Evolutionary conservation across 1,140 invertebrate species (phyloP).

Genomic region (Anoplolepis gracilipes): DNA sequence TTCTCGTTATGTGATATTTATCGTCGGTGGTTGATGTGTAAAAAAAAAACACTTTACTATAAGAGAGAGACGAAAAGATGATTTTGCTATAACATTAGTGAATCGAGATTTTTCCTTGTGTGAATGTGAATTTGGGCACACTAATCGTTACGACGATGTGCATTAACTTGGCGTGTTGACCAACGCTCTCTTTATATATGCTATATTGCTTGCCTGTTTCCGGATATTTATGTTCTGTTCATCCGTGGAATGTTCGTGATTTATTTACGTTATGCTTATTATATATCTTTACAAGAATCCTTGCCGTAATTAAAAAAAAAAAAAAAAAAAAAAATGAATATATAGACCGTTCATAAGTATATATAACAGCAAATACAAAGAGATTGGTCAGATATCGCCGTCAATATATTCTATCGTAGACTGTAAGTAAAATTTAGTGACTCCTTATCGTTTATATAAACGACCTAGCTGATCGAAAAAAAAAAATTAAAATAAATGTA

Average conservation of each 20-base stretch:
- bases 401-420: constrained; percentile 11
- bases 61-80: constrained; percentile 6
- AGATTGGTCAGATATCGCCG: not conserved
- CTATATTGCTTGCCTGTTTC: not conserved
- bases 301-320: constrained; percentile 35
- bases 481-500: constrained; percentile 66
- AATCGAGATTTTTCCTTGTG: constrained; percentile 35
- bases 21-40: constrained; percentile 76
- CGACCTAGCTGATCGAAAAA: constrained; percentile 63
- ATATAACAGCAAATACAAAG: not conserved
- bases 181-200: not conserved
- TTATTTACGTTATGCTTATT: not conserved
- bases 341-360: not conserved
- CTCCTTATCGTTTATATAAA: constrained; percentile 67
- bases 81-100: constrained; percentile 37
- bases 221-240: not conserved
- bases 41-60: constrained; percentile 66
- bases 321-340: not conserved
- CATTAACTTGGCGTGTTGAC: not conserved
- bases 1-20: constrained; percentile 76
- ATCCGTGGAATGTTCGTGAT: constrained; percentile 4
- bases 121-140: constrained; percentile 18
- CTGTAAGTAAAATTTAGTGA: constrained; percentile 44
- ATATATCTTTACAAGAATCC: not conserved
- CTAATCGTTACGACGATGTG: constrained; percentile 24